phyloP scores from a whole-genome alignment of 2,797 vertebrate genomes.

The Leptodactylus fallax region DNA sequence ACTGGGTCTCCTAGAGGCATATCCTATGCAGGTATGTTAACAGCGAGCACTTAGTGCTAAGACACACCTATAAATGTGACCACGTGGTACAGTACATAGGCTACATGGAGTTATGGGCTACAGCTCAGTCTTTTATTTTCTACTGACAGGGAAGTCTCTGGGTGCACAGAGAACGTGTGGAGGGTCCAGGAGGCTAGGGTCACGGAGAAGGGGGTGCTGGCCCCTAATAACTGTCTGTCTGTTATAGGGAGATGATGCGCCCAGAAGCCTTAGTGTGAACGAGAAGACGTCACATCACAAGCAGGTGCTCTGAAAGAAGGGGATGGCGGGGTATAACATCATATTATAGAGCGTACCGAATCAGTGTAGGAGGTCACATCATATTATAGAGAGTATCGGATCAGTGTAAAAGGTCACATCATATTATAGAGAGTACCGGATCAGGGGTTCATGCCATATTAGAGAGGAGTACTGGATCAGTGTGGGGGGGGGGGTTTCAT shows the following conservation, averaged over 20 bases:
- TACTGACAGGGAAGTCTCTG: background rate
- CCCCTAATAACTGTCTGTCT: background rate
- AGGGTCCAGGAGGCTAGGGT: background rate
- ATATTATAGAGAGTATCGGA: background rate
- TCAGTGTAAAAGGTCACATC: background rate
- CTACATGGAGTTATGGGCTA: too few species aligned
- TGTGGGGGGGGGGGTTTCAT: too few species aligned
- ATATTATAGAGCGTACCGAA: background rate
- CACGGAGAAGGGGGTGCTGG: background rate
- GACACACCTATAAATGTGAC: too few species aligned
- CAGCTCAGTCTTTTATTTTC: background rate
- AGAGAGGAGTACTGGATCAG: too few species aligned
- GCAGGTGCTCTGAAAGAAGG: background rate
- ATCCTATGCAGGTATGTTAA: too few species aligned
- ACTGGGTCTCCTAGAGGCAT: too few species aligned
- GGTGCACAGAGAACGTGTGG: background rate
- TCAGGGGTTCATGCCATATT: too few species aligned
- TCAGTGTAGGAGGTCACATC: background rate
- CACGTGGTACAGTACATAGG: too few species aligned
- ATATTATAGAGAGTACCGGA: background rate
- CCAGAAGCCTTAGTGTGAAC: background rate
- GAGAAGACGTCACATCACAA: constrained; percentile 4
- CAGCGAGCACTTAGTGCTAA: too few species aligned
- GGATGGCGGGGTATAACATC: background rate
- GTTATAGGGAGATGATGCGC: background rate